Conservation (phyloP, 2,888 invertebrate genomes). For the Watsonalla cultraria region DNA sequence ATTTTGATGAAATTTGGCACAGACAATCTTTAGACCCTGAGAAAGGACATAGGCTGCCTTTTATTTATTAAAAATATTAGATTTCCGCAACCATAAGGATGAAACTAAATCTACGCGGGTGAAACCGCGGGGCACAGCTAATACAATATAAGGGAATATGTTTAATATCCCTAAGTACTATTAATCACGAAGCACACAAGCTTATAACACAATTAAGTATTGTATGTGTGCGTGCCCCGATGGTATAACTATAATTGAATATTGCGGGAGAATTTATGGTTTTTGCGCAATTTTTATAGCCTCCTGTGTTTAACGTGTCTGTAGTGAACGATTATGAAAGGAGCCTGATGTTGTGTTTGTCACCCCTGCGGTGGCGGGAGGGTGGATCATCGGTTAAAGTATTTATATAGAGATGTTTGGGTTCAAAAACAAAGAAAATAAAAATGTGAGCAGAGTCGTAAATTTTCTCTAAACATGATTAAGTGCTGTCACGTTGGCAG, state of each 20-base stretch:
- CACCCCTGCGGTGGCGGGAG: constrained; percentile 38
- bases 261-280: constrained; percentile 63
- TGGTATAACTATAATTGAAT: constrained; percentile 54
- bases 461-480: too few relatives aligned
- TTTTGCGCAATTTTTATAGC: constrained; percentile 68
- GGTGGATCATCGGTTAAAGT: constrained; percentile 14
- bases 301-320: constrained; percentile 69
- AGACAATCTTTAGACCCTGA: too few relatives aligned
- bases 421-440: too few relatives aligned
- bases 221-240: constrained; percentile 14
- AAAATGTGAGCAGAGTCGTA: constrained; percentile 10
- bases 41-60: too few relatives aligned
- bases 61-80: too few relatives aligned
- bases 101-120: too few relatives aligned
- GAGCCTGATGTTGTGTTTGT: constrained; percentile 57
- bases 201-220: not conserved
- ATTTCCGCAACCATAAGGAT: too few relatives aligned
- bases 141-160: too few relatives aligned
- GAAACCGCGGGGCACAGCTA: too few relatives aligned
- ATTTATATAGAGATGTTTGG: constrained; percentile 11
- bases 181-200: not conserved
- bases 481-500: too few relatives aligned
- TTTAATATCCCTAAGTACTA: not conserved
- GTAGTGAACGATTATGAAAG: constrained; percentile 62
- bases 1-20: too few relatives aligned